Percentiles rank a stretch among this genome's conserved stretches.
These are phyloP conservation scores for Apis laboriosa DNA, from an alignment of 1,140 invertebrate species.

Conservation along the genomic window DNA sequence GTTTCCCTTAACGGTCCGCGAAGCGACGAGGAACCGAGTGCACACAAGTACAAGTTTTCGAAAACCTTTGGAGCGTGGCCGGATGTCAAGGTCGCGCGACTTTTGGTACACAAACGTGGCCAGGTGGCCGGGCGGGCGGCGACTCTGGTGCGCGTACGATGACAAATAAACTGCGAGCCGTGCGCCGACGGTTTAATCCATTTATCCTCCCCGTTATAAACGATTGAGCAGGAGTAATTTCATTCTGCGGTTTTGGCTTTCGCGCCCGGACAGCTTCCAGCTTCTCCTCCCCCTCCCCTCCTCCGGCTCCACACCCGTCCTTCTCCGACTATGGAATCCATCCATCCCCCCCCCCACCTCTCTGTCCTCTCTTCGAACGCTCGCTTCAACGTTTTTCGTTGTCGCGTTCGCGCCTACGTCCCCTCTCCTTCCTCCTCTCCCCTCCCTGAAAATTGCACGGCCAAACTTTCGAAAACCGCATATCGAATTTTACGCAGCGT, in stretches of 20 bases:
- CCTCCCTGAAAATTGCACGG: slow-evolving; percentile 54
- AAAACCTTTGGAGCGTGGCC: neutral
- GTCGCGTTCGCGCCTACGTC: slow-evolving; percentile 50
- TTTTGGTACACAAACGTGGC: slow-evolving; percentile 55
- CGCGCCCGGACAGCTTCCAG: slow-evolving; percentile 61
- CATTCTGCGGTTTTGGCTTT: slow-evolving; percentile 76
- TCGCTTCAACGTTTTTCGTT: neutral
- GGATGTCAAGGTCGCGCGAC: slow-evolving; percentile 40
- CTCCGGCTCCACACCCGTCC: neutral
- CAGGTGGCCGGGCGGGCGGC: slow-evolving; percentile 45
- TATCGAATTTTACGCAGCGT: slow-evolving; percentile 66
- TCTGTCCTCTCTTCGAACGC: neutral
- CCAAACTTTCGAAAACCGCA: slow-evolving; percentile 67
- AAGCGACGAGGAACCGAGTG: neutral
- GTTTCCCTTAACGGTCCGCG: neutral
- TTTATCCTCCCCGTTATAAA: slow-evolving; percentile 75
- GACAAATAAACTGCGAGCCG: slow-evolving; percentile 73
- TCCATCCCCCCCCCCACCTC: too few relatives aligned
- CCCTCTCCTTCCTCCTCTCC: neutral
- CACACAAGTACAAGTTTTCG: neutral
- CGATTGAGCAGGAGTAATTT: slow-evolving; percentile 77
- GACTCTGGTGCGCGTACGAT: slow-evolving; percentile 54
- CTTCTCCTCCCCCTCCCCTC: slow-evolving; percentile 7
- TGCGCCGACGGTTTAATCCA: slow-evolving; percentile 73
- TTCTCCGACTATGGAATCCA: too few relatives aligned